These are phyloP conservation scores for Autographa gamma DNA, from an alignment of 2,888 invertebrate species.

Conservation along the genomic window DNA sequence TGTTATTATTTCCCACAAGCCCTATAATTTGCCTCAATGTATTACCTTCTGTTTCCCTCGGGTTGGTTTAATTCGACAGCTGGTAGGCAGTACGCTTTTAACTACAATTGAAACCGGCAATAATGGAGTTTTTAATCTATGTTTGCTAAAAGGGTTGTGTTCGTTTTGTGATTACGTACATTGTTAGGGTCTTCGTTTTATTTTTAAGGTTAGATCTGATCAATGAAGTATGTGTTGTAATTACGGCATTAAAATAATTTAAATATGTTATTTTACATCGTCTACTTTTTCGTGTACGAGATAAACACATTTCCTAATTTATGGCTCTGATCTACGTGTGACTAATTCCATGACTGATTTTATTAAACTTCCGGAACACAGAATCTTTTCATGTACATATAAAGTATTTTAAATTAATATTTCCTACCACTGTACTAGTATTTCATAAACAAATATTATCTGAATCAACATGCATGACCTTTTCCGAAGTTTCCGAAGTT, in stretches of 20 bases:
- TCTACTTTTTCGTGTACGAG: no score
- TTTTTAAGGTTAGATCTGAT: neutral
- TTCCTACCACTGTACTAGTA: no score
- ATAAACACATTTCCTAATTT: no score
- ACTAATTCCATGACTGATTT: no score
- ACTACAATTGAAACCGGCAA: neutral
- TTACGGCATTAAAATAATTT: no score
- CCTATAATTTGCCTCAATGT: neutral
- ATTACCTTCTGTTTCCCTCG: neutral
- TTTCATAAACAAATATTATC: no score
- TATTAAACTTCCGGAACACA: no score
- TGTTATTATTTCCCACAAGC: neutral
- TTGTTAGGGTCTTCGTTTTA: neutral
- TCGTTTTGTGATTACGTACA: neutral
- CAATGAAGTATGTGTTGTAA: no score
- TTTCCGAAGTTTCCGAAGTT: neutral
- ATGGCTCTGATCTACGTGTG: no score
- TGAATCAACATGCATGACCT: neutral
- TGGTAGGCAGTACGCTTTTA: neutral
- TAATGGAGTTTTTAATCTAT: neutral
- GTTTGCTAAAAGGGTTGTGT: neutral
- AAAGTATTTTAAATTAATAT: no score
- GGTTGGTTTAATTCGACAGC: neutral
- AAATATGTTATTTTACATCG: no score
- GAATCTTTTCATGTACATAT: no score